phyloP scores from a whole-genome alignment of 2,113 vertebrate genomes.

The Mobula birostris region DNA sequence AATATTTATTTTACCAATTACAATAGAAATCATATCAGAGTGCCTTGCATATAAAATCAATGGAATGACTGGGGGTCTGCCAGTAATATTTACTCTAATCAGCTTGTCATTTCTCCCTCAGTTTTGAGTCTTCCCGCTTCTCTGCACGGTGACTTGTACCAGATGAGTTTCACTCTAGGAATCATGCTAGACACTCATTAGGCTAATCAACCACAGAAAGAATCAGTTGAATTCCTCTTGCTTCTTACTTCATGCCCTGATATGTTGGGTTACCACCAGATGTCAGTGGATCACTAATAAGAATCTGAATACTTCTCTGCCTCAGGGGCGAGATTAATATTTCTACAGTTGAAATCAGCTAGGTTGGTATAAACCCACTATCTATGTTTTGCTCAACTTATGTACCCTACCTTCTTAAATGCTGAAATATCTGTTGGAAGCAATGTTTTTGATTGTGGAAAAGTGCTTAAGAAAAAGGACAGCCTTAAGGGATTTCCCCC shows the following conservation, averaged over 20 bases:
- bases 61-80: neutral
- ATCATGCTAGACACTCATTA: neutral
- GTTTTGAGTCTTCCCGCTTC: neutral
- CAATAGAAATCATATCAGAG: neutral
- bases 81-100: neutral
- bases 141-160: neutral
- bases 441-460: neutral
- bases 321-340: neutral
- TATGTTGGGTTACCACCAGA: neutral
- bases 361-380: neutral
- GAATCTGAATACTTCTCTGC: neutral
- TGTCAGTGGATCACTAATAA: neutral
- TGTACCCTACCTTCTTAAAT: neutral
- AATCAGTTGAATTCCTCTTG: neutral
- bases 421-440: neutral
- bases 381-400: neutral
- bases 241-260: neutral
- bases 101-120: neutral
- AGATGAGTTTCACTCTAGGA: neutral
- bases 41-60: neutral
- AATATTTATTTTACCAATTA: neutral
- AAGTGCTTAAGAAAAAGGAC: constrained; percentile 2
- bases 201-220: neutral
- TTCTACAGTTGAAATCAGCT: neutral
- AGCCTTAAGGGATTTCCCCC: neutral